Evolutionary conservation across 2,113 vertebrate genomes (phyloP), one percentile per base, ranked within the genome.

Genomic region (Crypturellus undulatus): DNA sequence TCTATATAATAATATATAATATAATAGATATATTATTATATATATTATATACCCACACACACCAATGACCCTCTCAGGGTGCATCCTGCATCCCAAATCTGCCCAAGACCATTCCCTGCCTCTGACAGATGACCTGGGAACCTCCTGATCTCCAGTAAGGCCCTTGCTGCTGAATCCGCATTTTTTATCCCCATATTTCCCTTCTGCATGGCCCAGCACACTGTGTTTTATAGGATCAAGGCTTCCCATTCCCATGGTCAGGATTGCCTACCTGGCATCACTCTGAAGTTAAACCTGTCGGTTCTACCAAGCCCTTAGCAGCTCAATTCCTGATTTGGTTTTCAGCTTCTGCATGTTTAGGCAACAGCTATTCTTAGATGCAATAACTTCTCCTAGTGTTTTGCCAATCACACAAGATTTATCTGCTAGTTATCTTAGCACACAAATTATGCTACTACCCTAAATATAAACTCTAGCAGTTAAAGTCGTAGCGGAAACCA

Each of bases 161-260:
- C 26, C 40, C 32, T 42, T n/a, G 21, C 43, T 68, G 32, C 67
- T 71, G 47, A 84, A n/a, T 75, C 43, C 52, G 77, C 49, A 75
- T 40, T n/a, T 38, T 38, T 38, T 38, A 38, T 38, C 38, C 34
- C 79, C 72, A 16, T 26, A 12, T 19, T 67, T 87, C 40, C 56
- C 24, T 79, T 42, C 42, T 34, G 17, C 3, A 2, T 42, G 30
- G 54, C 28, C 43, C 3, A 1, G 2, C 3, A 11, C 4, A 26
- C 26, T 30, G 38, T 43, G 77, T 71, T 54, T 65, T 22, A 67
- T 5, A 63, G 52, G 36, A 67, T 28, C 10, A 24, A 3, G 32
- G 69, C 64, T 52, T 28, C 17, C 43, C 7, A 9, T 17, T 9
- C n/a, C 43, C 22, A 6, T 17, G 38, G 25, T 52, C 10, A 47